Base-by-base conservation (phyloP, 2,797 vertebrate genomes). In the Denticeps clupeoides region DNA sequence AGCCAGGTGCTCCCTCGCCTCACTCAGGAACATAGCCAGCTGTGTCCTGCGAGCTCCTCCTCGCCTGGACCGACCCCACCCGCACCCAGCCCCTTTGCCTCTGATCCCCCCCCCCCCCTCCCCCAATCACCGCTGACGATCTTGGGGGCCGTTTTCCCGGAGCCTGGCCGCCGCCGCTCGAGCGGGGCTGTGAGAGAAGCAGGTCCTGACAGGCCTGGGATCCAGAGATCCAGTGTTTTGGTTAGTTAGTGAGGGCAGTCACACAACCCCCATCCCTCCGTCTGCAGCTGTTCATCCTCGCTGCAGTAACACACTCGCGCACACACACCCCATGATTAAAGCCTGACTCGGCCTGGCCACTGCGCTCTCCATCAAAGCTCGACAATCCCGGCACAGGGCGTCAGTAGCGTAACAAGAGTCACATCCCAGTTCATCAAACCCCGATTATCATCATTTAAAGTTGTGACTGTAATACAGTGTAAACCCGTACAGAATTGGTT, bases 181-280 rank as follows among this genome's bases (percentile, higher is more conserved):
- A 21, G 31, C 15, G 8, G 37, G 28, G 5, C 10, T 24, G 38
- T 33, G 25, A 53, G 53, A 51, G 41, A 49, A 23, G 40, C 68
- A 58, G 51, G 68, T 66, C 61, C 51, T 42, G 51, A 68, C 68
- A 71, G 41, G 69, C 59, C 40, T 16, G 56, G 55, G 31, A 59
- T 45, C 45, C 50, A 45, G 56, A 51, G 45, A n/a, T n/a, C n/a
- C 31, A 51, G 46, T 65, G 56, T 65, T 65, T 56, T 53, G 60
- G 58, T 70, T 63, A 53, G 48, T 64, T 49, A 49, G 42, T 48
- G 56, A 51, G 46, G 54, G 48, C 44, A 40, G 51, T 65, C 56
- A 37, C 33, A 45, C 16, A 24, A 49, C 60, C 38, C 29, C 45
- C 27, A 52, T 54, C 50, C 55, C 52, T 45, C 51, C 43, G 47